A percentile compares a stretch with the other conserved stretches of the same genome.
phyloP scores from a whole-genome alignment of 1,140 invertebrate species.

The Ips nitidus region DNA sequence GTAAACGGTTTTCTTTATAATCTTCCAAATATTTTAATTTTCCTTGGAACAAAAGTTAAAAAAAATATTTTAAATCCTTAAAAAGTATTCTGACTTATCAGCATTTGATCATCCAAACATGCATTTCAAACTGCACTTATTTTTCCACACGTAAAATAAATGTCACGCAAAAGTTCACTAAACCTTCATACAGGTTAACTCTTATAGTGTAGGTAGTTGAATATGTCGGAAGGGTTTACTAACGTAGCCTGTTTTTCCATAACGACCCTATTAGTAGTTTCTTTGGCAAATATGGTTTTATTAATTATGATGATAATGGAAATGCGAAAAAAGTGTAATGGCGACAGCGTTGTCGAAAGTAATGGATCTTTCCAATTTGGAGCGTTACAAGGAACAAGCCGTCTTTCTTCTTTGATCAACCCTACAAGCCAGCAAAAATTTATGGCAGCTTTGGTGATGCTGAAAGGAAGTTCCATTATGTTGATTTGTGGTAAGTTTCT shows the following conservation, averaged over 20 bases:
- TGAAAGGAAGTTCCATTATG: conserved; percentile 13
- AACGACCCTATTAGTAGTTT: conserved; percentile 36
- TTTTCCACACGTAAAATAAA: too few species aligned
- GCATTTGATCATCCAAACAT: neutral
- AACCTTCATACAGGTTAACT: neutral
- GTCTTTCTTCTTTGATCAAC: too few species aligned
- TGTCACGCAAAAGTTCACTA: neutral
- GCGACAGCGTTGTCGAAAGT: neutral
- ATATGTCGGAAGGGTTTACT: conserved; percentile 15
- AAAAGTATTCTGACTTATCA: too few species aligned
- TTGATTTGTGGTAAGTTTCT: conserved; percentile 21
- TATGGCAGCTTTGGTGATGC: conserved; percentile 29
- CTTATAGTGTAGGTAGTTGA: neutral
- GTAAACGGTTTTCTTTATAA: too few species aligned
- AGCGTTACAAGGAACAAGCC: conserved; percentile 9
- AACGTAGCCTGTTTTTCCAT: conserved; percentile 34
- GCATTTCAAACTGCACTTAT: neutral
- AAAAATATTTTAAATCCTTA: too few species aligned
- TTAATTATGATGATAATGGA: conserved; percentile 35
- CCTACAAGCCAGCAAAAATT: conserved; percentile 11
- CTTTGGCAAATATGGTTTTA: conserved; percentile 34
- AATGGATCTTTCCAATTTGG: conserved; percentile 15
- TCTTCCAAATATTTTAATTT: too few species aligned
- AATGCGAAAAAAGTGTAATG: conserved; percentile 30
- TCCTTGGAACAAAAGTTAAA: too few species aligned